phyloP scores from a whole-genome alignment of 2,797 vertebrate genomes.

The Cyclura pinguis region DNA sequence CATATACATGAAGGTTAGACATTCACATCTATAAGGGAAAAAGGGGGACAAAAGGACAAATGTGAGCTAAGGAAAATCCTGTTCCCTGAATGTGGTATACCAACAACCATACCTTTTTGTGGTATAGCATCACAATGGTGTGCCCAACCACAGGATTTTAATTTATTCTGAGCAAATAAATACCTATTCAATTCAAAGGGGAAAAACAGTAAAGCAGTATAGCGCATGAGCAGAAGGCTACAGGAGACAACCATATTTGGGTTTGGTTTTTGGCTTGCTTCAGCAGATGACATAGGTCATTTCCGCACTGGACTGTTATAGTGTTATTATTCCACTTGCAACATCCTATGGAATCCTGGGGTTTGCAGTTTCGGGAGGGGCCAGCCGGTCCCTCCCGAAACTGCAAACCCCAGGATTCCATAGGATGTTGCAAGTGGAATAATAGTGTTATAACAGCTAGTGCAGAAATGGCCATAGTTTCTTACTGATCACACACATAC shows the following conservation, averaged over 20 bases:
- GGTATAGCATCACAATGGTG: background rate
- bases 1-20: background rate
- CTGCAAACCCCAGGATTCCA: too few relatives aligned
- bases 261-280: background rate
- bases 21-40: background rate
- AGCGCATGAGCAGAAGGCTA: background rate
- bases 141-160: background rate
- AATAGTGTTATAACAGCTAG: too few relatives aligned
- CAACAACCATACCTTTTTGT: too few relatives aligned
- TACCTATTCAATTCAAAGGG: background rate
- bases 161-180: conserved; percentile 1
- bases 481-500: too few relatives aligned
- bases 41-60: background rate
- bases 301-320: too few relatives aligned
- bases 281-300: background rate
- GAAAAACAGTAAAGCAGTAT: background rate
- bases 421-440: too few relatives aligned
- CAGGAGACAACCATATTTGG: background rate
- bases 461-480: too few relatives aligned
- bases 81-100: too few relatives aligned
- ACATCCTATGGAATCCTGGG: too few relatives aligned
- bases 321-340: too few relatives aligned
- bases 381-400: too few relatives aligned
- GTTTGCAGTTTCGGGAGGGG: too few relatives aligned
- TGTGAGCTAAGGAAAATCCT: background rate